A percentile compares a stretch with the other conserved stretches of the same genome.
phyloP scores from a whole-genome alignment of 1,140 invertebrate genomes.

The Pogonognathellus flavescens region DNA sequence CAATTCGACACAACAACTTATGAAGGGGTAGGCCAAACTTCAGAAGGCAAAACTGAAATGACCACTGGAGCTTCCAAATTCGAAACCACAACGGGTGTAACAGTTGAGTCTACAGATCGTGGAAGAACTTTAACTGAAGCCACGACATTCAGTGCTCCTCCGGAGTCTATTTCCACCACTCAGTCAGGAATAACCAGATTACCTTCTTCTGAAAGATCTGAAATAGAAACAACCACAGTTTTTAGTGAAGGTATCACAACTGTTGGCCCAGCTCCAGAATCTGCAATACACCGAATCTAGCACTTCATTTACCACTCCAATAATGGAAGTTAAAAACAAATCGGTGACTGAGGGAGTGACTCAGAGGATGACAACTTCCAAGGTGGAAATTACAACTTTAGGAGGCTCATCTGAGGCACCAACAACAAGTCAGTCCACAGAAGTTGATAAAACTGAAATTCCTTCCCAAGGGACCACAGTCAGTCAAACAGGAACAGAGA shows the following conservation, averaged over 20 bases:
- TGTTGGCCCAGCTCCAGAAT: neutral
- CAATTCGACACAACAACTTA: no score
- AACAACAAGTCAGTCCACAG: no score
- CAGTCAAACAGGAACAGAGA: no score
- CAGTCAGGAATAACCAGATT: neutral
- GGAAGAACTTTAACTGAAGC: neutral
- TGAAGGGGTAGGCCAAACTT: no score
- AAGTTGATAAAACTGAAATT: no score
- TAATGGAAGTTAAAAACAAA: no score
- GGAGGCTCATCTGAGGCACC: neutral
- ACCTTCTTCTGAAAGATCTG: neutral
- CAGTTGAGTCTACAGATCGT: neutral
- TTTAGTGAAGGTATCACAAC: neutral
- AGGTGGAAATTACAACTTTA: neutral
- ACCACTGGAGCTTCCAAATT: no score
- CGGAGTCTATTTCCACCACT: neutral
- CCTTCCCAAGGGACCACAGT: no score
- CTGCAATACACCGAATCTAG: no score
- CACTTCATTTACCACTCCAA: no score
- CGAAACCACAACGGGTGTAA: neutral
- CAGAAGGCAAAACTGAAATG: neutral
- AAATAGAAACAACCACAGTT: neutral
- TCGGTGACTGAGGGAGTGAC: no score
- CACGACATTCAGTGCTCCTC: neutral
- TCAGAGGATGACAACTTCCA: no score